These are phyloP conservation scores for Magallana angulata DNA, from an alignment of 1,140 invertebrate genomes.

Conservation along the genomic window DNA sequence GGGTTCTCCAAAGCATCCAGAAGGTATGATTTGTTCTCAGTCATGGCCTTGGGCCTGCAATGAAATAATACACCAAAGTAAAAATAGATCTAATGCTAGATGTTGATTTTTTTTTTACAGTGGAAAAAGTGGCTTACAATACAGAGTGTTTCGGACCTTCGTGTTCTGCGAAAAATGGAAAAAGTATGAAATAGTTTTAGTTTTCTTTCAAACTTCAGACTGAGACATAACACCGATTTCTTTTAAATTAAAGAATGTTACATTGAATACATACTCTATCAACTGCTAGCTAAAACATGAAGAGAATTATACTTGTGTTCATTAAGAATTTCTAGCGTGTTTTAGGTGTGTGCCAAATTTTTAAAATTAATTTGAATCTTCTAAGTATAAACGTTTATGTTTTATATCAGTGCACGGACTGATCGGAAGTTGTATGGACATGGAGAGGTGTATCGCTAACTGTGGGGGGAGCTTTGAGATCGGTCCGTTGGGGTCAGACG, in stretches of 20 bases:
- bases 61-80: neutral
- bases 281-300: no score
- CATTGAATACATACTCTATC: no score
- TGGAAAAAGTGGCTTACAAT: constrained; percentile 43
- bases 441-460: constrained; percentile 43
- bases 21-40: neutral
- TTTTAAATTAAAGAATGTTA: no score
- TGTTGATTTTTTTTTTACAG: neutral
- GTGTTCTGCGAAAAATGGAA: constrained; percentile 53
- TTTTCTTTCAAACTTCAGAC: no score
- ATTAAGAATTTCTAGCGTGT: no score
- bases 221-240: no score
- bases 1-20: no score
- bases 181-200: neutral
- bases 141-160: constrained; percentile 53
- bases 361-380: no score
- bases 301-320: no score
- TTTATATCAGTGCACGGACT: constrained; percentile 6
- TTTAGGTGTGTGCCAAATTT: no score
- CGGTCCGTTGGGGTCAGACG: constrained; percentile 45
- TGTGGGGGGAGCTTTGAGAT: constrained; percentile 43
- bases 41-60: neutral
- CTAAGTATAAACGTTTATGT: neutral
- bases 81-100: neutral
- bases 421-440: constrained; percentile 21